Percentiles rank a stretch among this genome's conserved stretches.
Conservation (phyloP, 2,888 invertebrate genomes). For the Ypsolopha sequella region DNA sequence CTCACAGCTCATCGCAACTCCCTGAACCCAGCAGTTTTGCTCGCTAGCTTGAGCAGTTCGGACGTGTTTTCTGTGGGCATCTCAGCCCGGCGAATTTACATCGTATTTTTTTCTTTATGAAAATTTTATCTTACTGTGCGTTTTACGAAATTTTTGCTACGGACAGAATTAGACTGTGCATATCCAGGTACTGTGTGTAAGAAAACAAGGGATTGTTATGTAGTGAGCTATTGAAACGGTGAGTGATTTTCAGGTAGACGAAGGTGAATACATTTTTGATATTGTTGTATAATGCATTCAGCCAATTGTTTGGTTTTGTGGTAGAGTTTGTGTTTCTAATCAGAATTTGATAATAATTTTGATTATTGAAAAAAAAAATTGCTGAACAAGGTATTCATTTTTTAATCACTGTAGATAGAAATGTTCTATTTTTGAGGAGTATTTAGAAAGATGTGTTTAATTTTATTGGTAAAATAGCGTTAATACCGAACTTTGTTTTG, state of each 20-base stretch:
- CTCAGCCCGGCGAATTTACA: conserved; percentile 25
- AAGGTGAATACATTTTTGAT: too few species aligned
- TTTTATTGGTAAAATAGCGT: too few species aligned
- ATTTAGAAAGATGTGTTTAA: too few species aligned
- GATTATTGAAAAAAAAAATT: too few species aligned
- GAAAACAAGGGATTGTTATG: neutral
- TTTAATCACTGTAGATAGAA: too few species aligned
- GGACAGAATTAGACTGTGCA: conserved; percentile 25
- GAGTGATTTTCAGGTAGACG: neutral
- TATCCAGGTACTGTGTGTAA: neutral
- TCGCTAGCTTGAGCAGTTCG: conserved; percentile 35
- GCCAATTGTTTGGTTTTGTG: too few species aligned
- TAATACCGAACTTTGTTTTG: too few species aligned
- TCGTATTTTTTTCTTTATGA: conserved; percentile 53
- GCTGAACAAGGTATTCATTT: too few species aligned
- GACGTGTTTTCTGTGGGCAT: conserved; percentile 23
- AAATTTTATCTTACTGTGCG: conserved; percentile 42
- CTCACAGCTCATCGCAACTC: conserved; percentile 17
- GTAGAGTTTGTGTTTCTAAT: too few species aligned
- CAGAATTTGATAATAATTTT: too few species aligned
- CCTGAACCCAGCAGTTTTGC: conserved; percentile 44
- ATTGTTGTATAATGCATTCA: too few species aligned
- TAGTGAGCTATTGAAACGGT: neutral
- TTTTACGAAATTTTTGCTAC: conserved; percentile 23
- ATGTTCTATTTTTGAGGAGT: too few species aligned